Evolutionary conservation across 2,113 vertebrate species (phyloP).

Genomic region (Haliaeetus leucogaster): DNA sequence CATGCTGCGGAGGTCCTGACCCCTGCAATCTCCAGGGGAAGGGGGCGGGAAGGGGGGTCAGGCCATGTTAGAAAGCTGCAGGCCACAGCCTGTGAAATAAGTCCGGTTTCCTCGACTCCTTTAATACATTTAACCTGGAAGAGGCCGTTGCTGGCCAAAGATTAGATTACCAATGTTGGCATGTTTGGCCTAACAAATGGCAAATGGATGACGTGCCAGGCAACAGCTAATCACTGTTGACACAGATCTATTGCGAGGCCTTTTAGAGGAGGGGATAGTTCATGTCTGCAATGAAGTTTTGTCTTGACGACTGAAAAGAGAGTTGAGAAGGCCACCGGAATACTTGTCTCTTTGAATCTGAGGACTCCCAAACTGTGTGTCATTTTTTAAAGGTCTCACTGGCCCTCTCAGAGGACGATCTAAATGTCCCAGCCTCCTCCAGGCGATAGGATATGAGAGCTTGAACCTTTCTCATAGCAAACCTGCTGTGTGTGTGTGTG

Average conservation of each 20-base stretch:
- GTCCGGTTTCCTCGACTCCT: constrained; percentile 30
- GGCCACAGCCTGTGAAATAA: constrained; percentile 49
- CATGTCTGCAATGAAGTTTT: constrained; percentile 49
- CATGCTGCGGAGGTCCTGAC: constrained; percentile 85
- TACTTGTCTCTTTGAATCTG: constrained; percentile 76
- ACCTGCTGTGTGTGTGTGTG: not conserved
- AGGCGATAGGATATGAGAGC: constrained; percentile 62
- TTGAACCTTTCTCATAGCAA: constrained; percentile 21
- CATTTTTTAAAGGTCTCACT: constrained; percentile 76
- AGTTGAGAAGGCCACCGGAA: constrained; percentile 65
- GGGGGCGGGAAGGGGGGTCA: constrained; percentile 68
- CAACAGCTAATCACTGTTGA: constrained; percentile 78
- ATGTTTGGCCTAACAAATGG: constrained; percentile 75
- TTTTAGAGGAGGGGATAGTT: constrained; percentile 63
- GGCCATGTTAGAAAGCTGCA: constrained; percentile 68
- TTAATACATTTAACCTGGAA: constrained; percentile 79
- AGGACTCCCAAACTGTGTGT: constrained; percentile 2
- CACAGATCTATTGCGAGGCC: constrained; percentile 70
- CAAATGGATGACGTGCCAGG: constrained; percentile 62
- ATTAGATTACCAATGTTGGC: constrained; percentile 75
- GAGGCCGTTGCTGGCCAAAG: constrained; percentile 53
- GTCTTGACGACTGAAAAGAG: constrained; percentile 33
- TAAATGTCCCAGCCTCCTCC: constrained; percentile 78
- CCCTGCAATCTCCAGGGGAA: constrained; percentile 81
- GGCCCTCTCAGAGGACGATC: constrained; percentile 57